Conservation (phyloP, 2,888 invertebrate species). For the Theodoxus fluviatilis region DNA sequence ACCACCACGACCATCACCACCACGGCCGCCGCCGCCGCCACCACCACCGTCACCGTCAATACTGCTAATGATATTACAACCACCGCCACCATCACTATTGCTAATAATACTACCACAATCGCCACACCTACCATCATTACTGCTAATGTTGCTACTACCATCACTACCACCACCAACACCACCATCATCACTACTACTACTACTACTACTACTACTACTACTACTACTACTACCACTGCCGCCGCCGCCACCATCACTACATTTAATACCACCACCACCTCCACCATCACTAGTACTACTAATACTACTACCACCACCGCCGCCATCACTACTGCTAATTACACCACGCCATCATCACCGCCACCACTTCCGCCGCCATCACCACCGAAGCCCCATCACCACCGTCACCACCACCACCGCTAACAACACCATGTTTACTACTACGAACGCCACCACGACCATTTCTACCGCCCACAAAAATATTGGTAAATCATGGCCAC, state of each 20-base stretch:
- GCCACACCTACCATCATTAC: neutral
- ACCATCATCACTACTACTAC: no score
- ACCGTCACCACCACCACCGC: no score
- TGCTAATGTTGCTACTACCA: neutral
- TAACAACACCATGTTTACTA: no score
- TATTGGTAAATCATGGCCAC: no score
- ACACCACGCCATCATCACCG: no score
- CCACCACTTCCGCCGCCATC: no score
- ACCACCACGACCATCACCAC: neutral
- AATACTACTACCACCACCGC: neutral
- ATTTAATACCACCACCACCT: neutral
- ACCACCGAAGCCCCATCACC: no score
- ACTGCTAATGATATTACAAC: neutral
- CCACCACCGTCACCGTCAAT: neutral
- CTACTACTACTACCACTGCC: constrained; percentile 9
- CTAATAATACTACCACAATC: neutral
- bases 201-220: constrained; percentile 5
- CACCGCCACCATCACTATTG: neutral
- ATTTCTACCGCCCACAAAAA: no score
- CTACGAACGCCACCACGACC: no score
- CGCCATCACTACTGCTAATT: no score
- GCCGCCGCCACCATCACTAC: neutral
- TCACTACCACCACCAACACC: no score
- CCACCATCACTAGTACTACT: neutral
- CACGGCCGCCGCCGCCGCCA: neutral